Evolutionary conservation across 2,797 vertebrate genomes (phyloP), one percentile per base, ranked within the genome.

Genomic region (Tachyglossus aculeatus): DNA sequence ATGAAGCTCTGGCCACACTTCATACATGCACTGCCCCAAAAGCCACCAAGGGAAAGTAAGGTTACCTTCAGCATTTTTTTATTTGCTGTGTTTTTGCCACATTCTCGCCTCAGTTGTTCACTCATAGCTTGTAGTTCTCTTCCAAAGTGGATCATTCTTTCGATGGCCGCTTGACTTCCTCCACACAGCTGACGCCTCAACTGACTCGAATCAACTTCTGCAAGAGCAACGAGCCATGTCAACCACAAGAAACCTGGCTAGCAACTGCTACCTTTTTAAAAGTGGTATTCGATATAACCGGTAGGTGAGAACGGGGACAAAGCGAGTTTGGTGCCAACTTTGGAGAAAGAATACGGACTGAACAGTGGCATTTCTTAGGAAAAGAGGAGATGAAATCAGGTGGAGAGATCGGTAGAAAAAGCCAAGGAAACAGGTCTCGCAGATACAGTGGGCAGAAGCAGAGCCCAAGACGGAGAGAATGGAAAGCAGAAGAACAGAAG

Each of bases 141-240:
- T 76, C 98, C 98, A 53, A 99, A 99, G 65, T 97, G 97, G 91
- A 99, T 99, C 98, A 99, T 99, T 53, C 96, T 94, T 89, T 99
- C 97, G n/a, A 99, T 96, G 74, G 98, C 98, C 0, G 97, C 97
- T 82, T 98, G 97, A 90, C 98, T 99, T 44, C 98, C 98, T 9
- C 98, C 98, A 18, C 98, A 99, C 19, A 99, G 89, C 90, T 99
- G 98, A 67, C 97, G 94, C 88, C 97, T 94, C 68, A 95, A 91
- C 91, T 96, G 98, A 84, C 91, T 90, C 0, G 96, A 95, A 67
- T 99, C 98, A 90, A 99, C 96, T 89, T 99, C 98, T 99, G 93
- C 74, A 88, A 84, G 71, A 84, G 85, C 0, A 5, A 71, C 1
- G 86, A 5, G 36, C 69, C 67, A 39, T 0, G 5, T 33, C 37